phyloP scores from a whole-genome alignment of 2,113 vertebrate species.

The Malaclemys terrapin region DNA sequence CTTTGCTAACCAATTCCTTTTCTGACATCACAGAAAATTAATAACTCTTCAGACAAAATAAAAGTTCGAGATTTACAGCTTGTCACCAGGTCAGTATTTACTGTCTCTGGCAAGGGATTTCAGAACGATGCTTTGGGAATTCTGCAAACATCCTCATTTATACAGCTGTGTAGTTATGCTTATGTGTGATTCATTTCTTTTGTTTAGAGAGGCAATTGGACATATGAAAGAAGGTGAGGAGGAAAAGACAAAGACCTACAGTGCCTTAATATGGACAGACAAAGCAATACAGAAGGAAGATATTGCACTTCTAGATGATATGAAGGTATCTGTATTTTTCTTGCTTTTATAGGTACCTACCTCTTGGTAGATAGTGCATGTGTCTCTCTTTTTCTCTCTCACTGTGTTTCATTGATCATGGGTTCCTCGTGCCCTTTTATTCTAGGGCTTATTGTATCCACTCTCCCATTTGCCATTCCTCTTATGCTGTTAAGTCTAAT shows the following conservation, averaged over 20 bases:
- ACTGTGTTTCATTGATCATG: neutral
- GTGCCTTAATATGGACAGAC: conserved; percentile 94
- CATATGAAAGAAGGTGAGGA: conserved; percentile 98
- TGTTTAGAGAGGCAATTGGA: conserved; percentile 91
- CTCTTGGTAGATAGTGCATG: neutral
- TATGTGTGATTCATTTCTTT: conserved; percentile 54
- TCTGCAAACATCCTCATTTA: neutral
- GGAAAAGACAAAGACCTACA: conserved; percentile 97
- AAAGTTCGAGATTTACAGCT: conserved; percentile 95
- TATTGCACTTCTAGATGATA: conserved; percentile 85
- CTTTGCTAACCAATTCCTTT: conserved; percentile 55
- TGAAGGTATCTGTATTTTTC: conserved; percentile 81
- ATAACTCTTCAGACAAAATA: conserved; percentile 93
- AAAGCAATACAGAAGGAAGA: conserved; percentile 85
- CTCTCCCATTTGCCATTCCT: neutral
- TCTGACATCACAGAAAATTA: conserved; percentile 86
- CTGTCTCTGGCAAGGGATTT: neutral
- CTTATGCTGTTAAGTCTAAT: neutral
- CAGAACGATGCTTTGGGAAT: neutral
- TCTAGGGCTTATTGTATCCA: neutral
- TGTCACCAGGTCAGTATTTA: conserved; percentile 88
- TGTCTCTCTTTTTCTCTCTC: neutral
- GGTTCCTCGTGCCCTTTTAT: neutral
- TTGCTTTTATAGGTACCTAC: neutral
- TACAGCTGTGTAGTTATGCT: neutral